Base-by-base conservation (phyloP, 2,797 vertebrate species). In the Decapterus maruadsi region DNA sequence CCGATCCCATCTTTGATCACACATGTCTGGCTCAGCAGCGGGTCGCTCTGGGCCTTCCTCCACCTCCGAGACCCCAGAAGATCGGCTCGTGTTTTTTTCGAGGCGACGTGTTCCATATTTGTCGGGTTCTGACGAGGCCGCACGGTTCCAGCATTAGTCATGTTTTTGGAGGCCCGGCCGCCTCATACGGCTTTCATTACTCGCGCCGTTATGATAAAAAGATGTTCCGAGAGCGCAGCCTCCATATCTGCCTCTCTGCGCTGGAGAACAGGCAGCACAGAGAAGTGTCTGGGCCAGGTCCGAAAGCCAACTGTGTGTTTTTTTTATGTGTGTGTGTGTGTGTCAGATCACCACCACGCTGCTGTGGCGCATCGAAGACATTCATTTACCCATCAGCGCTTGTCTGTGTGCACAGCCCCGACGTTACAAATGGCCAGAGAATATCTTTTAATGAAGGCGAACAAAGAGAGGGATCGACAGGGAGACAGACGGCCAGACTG, bases 131-230 rank as follows among this genome's bases (percentile, higher is more conserved):
- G 89, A 90, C 77, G 75, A 72, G 86, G 84, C 73, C 17, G 43
- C 72, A 13, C 70, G 14, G 84, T 78, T 93, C 81, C 81, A 73
- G 90, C 75, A 84, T 93, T 90, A 92, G 86, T 95, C 92, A 93
- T 89, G 84, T 93, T 91, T 1, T 26, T 93, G 90, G 92, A 92
- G 75, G 56, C 38, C 1, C 19, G 38, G 69, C 75, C 43, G 69
- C 73, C 83, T 87, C 87, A 77, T 89, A 69, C 82, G 87, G 87
- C 85, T 94, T 78, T 88, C 90, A 92, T 92, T 92, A 92, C 89
- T 77, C 14, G 14, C 45, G 75, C 80, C 68, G 81, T 88, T 86
- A 87, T 88, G 86, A 84, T 85, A 83, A 89, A 93, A 95, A 91
- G 82, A 90, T 89, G 89, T 91, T 89, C 79, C 40, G 74, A 68